Evolutionary conservation across 2,113 vertebrate species (phyloP).

Genomic region (Notiomystis cincta): DNA sequence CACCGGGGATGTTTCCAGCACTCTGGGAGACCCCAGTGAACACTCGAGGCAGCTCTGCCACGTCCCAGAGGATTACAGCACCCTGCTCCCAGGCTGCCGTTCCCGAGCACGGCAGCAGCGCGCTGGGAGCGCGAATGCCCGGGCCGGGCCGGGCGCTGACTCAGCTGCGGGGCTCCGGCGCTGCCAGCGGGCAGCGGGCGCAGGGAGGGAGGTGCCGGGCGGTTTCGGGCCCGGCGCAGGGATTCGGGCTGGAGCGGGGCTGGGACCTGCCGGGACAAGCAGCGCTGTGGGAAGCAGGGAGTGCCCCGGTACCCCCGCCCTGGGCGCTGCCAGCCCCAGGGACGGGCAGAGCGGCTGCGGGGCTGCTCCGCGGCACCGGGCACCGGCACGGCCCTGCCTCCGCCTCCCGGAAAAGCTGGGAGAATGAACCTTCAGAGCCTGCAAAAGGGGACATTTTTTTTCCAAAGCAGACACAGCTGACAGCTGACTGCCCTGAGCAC

Average conservation of each 20-base stretch:
- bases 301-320: background rate
- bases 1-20: background rate
- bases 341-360: background rate
- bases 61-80: background rate
- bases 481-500: accelerated
- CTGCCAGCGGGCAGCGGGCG: background rate
- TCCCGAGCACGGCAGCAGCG: accelerated
- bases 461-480: background rate
- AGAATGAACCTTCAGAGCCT: background rate
- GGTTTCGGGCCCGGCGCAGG: background rate
- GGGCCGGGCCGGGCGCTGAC: background rate
- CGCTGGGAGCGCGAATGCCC: accelerated
- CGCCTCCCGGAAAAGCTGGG: background rate
- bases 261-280: constrained; percentile 2
- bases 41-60: accelerated
- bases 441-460: accelerated
- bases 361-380: background rate
- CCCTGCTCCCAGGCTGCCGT: accelerated
- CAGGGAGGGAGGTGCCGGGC: background rate
- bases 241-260: background rate
- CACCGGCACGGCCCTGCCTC: background rate
- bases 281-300: constrained; percentile 32
- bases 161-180: background rate
- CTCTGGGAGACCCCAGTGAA: background rate
- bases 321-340: constrained; percentile 23